phyloP scores from a whole-genome alignment of 2,113 vertebrate genomes.

The Thinocorus orbignyianus region DNA sequence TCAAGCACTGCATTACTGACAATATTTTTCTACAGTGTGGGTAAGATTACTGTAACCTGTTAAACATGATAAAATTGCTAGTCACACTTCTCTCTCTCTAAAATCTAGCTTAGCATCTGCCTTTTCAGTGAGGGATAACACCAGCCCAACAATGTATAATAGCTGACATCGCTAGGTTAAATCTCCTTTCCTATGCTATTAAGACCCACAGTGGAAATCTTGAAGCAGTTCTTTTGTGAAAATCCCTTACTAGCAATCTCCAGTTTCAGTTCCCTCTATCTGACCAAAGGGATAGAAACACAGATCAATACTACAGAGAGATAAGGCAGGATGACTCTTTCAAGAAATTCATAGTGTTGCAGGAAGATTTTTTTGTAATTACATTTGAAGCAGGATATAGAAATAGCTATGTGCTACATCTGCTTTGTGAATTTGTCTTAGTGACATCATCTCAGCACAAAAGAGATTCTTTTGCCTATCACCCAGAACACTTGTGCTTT shows the following conservation, averaged over 20 bases:
- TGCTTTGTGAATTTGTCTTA: neutral
- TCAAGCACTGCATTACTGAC: neutral
- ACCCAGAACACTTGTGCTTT: neutral
- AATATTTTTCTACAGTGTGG: neutral
- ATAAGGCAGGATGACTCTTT: neutral
- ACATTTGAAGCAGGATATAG: neutral
- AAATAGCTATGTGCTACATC: neutral
- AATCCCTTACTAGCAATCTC: neutral
- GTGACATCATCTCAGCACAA: neutral
- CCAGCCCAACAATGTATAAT: neutral
- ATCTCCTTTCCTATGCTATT: neutral
- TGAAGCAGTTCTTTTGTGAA: conserved; percentile 17
- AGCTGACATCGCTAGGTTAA: neutral
- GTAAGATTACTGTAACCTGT: neutral
- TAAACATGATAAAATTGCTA: neutral
- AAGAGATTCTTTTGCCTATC: neutral
- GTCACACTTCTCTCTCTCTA: neutral
- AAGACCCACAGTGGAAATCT: neutral
- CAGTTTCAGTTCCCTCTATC: neutral
- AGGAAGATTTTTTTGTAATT: neutral
- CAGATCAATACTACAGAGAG: conserved; percentile 5
- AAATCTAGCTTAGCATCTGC: neutral
- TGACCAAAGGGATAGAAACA: neutral
- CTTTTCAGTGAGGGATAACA: neutral
- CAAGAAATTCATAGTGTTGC: neutral